phyloP scores from a whole-genome alignment of 2,797 vertebrate species.

The Borostomias antarcticus region DNA sequence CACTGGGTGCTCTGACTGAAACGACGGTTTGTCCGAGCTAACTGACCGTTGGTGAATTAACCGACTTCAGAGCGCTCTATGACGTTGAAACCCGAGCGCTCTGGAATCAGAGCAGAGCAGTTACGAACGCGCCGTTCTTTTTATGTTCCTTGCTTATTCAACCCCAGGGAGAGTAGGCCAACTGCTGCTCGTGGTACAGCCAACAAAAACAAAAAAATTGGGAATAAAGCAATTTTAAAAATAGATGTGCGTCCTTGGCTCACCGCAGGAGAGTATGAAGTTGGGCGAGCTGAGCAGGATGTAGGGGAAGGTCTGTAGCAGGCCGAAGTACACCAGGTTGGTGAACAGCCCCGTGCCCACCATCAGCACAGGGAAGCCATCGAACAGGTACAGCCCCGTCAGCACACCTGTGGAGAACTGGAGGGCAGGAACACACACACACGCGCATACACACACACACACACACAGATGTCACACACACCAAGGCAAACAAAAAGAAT shows the following conservation, averaged over 20 bases:
- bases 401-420: constrained; percentile 87
- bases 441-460: not conserved
- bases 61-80: too few relatives aligned
- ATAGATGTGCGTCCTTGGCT: constrained; percentile 38
- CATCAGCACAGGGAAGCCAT: constrained; percentile 87
- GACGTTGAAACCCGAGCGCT: too few relatives aligned
- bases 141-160: too few relatives aligned
- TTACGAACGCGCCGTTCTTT: too few relatives aligned
- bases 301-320: constrained; percentile 94
- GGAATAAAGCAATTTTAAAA: too few relatives aligned
- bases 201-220: too few relatives aligned
- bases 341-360: constrained; percentile 92
- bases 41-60: too few relatives aligned
- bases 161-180: too few relatives aligned
- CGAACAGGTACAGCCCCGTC: constrained; percentile 88
- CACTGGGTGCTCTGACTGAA: too few relatives aligned
- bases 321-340: constrained; percentile 94
- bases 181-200: too few relatives aligned
- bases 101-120: too few relatives aligned
- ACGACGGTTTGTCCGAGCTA: too few relatives aligned
- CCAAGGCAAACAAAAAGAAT: not conserved
- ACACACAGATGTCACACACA: not conserved
- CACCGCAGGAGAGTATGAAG: constrained; percentile 94
- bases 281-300: constrained; percentile 94
- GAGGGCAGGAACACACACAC: not conserved